Evolutionary conservation across 1,140 invertebrate genomes (phyloP), one percentile per base, ranked within the genome.

Genomic region (Bombus terrestris): DNA sequence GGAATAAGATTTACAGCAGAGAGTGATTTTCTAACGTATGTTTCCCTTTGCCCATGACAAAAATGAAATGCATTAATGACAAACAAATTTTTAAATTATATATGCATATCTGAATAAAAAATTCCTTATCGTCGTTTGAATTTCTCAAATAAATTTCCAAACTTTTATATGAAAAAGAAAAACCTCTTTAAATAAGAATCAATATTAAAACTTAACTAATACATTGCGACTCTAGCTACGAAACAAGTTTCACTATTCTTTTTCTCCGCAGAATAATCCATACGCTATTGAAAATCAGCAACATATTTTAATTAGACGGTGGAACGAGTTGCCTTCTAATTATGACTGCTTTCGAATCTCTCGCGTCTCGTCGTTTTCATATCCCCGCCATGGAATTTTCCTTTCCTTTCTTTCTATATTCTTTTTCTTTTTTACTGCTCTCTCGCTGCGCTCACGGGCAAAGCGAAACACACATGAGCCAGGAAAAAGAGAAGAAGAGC

Each of bases 271-370:
- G 18, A 59, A 39, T 39, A 59, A 59, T 57, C 35, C 53, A 28
- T 25, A 13, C 9, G n/a, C 4, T 53, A 74, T 75, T 32, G 41
- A 62, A 59, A 39, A 41, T 37, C 32, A 18, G 28, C 15, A 9
- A 37, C 43, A 71, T 43, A 35, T 59, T 71, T 59, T 71, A 84
- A 69, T 78, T 75, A 75, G 72, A 66, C 10, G 37, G 0, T 22
- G 25, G 0, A 71, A 35, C 39, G 47, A 28, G 15, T 37, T 15
- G 15, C 41, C 25, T 15, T 64, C 53, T 72, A 85, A 80, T 85
- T 25, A 59, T 41, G 9, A 68, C 4, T 72, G 9, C 32, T 57
- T 59, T 25, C 32, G 37, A 41, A 4, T 22, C 47, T 59, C 62
- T 15, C 39, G 41, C 59, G 32, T 71, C 39, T 10, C n/a, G 8